Evolutionary conservation across 2,888 invertebrate species (phyloP), one percentile per base, ranked within the genome.

Genomic region (Caenorhabditis parvicauda): DNA sequence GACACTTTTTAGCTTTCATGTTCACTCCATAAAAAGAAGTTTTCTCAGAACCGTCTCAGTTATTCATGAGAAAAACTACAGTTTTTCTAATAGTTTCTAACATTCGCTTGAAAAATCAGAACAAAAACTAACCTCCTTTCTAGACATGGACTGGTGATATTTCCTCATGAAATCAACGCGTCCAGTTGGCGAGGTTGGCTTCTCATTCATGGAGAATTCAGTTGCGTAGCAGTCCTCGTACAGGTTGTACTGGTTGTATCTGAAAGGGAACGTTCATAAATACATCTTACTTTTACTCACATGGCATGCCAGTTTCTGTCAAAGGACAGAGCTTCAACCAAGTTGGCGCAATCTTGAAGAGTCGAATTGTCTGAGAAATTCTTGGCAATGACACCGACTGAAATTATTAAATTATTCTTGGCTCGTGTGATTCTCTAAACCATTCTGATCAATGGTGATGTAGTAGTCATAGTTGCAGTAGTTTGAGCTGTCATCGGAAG

Each of bases 181-280:
- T n/a, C n/a, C n/a, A n/a, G n/a, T n/a, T n/a, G n/a, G n/a, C 37
- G 27, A 41, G 49, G 2, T 43, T 43, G 50, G 28, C 43, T 3
- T 41, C 52, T 32, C 14, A 14, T 5, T 56, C 54, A 43, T 47
- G 44, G 9, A n/a, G n/a, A n/a, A n/a, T n/a, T n/a, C n/a, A n/a
- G n/a, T n/a, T n/a, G 50, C 51, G 58, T 76, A 77, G 47, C 77
- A 77, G 35, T 76, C 72, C 45, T 75, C 72, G 44, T 75, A 74
- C 17, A 77, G 39, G 54, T 77, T 76, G 68, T 76, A 77, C 51
- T 68, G 67, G 56, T 76, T 72, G 52, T 70, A 62, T 27, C 62
- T 67, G 37, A 28, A 60, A 17, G 7, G 35, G 9, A 45, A 21
- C 17, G 45, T 19, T 19, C 1, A 12, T 22, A 43, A 1, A 37